Evolutionary conservation across 2,113 vertebrate genomes (phyloP), one percentile per base, ranked within the genome.

Genomic region (Mystacornis crossleyi): DNA sequence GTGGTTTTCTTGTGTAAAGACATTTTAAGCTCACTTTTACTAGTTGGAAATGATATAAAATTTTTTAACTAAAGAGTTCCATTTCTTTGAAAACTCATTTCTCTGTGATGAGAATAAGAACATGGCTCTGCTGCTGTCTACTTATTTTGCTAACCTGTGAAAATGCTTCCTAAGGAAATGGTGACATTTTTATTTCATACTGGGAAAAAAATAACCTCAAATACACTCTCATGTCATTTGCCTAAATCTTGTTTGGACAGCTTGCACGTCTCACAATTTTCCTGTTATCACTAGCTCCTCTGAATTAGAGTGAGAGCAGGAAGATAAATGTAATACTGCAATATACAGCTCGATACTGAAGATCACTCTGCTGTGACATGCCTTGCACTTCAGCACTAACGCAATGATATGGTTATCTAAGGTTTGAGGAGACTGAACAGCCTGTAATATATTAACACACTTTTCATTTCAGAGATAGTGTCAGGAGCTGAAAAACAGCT

Each of bases 171-270:
- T 90, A 92, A 95, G 67, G 34, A 96, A 95, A 92, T 34, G 25
- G 34, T 43, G 81, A 81, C 1, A 0, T 80, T 93, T 94, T 85
- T 10, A 45, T 89, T 93, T 90, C 53, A 60, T 29, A 60, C 25
- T 21, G 15, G 38, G 4, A 86, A 58, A 86, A 89, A 85, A 50
- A 6, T 7, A 58, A 7, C 28, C 67, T 86, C 65, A 79, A 72
- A 83, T 54, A 65, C 36, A 45, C 28, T 53, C 5, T 81, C 31
- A 33, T 75, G 82, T 62, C 57, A 81, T 95, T 51, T 93, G 47
- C 77, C 67, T 96, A 94, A 71, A 95, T 89, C 90, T 92, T 94
- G 77, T 90, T 96, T 96, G 92, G 80, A 84, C 92, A 95, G 90
- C 88, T 90, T 94, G 64, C 51, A 89, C 0, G 0, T 86, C 77